phyloP scores from a whole-genome alignment of 2,113 vertebrate genomes.

The human region DNA sequence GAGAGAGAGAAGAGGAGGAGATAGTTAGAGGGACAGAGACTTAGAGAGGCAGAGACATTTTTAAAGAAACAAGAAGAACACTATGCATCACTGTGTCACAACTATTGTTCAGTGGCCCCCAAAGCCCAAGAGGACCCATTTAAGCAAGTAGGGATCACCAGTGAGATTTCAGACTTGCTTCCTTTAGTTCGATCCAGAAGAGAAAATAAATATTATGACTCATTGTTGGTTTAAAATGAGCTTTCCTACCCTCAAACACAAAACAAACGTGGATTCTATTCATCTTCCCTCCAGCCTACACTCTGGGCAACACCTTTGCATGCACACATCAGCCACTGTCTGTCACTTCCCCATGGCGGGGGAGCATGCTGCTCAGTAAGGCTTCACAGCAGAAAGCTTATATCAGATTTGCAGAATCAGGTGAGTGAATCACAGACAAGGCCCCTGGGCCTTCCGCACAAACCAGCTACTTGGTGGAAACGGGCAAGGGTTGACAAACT shows the following conservation, averaged over 20 bases:
- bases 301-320: neutral
- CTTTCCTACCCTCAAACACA: neutral
- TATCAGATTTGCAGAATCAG: neutral
- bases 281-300: neutral
- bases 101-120: neutral
- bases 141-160: neutral
- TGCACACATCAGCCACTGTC: neutral
- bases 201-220: conserved; percentile 8
- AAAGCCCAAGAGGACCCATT: neutral
- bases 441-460: neutral
- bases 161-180: neutral
- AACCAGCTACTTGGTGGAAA: neutral
- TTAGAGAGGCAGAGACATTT: neutral
- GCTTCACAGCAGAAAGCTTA: neutral
- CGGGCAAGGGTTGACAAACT: accelerated
- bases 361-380: neutral
- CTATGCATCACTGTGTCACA: neutral
- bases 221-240: neutral
- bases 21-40: neutral
- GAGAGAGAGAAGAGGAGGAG: no score
- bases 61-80: neutral
- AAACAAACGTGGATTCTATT: neutral
- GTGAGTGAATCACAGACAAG: neutral
- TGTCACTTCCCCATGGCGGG: neutral
- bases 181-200: neutral